Base-by-base conservation (phyloP, 2,113 vertebrate genomes). In the Sardina pilchardus region DNA sequence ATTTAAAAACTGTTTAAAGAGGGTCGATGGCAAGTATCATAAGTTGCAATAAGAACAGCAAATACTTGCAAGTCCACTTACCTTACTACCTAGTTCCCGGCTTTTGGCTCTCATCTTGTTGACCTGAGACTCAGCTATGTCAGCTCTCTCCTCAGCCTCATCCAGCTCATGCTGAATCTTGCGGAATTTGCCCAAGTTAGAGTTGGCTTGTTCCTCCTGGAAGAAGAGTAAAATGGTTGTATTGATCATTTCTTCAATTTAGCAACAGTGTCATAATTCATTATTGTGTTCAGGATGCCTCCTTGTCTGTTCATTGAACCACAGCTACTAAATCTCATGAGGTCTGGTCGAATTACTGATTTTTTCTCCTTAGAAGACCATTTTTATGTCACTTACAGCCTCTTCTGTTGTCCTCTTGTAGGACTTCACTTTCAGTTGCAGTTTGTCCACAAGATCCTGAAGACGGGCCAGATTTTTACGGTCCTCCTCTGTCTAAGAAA, bases 161-260 rank as follows among this genome's bases (percentile, higher is more conserved):
- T 94, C 93, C 85, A 95, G 89, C 87, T 94, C 93, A 5, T 94
- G 92, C 88, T 94, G 94, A 45, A 94, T 86, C 83, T 94, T 94
- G 47, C 94, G 91, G 21, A 93, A 83, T 88, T 94, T 94, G 63
- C 91, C 90, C 86, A 93, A 39, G 87, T 92, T 93, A 50, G 14
- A 1, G 53, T 93, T 94, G 30, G 93, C 92, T 0, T 88, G 85
- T 47, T 88, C 88, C 88, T 88, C 88, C 86, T 87, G 71, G 39
- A n/a, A 17, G 17, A 24, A n/a, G 30, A 10, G 26, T 71, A 34
- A 16, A n/a, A 67, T 67, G 59, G 9, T 34, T 3, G 63, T 71
- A 2, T 10, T 71, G n/a, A 10, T n/a, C 59, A 71, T 53, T 19
- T 50, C 0, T 17, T 53, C 14, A 17, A 53, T 53, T 4, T 1